Percentiles rank a stretch among this genome's conserved stretches.
Evolutionary conservation across 2,113 vertebrate genomes (phyloP).

Genomic region (Dipodomys merriami): DNA sequence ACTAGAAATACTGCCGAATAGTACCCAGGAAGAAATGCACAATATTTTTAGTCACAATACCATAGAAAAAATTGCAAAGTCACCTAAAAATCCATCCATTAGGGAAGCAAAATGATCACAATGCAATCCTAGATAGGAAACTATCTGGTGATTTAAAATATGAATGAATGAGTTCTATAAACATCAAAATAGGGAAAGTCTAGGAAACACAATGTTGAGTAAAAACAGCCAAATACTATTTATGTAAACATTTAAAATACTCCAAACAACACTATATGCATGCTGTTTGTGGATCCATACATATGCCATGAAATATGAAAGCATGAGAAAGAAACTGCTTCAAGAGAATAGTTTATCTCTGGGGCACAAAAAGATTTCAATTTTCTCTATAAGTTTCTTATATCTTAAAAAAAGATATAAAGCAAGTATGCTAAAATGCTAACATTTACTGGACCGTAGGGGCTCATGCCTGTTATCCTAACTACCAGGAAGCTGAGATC

Average conservation of each 20-base stretch:
- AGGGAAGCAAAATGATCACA: slow-evolving; percentile 21
- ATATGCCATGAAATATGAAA: background rate
- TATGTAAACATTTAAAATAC: slow-evolving; percentile 29
- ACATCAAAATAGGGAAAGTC: slow-evolving; percentile 35
- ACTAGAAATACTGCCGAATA: background rate
- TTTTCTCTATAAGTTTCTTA: slow-evolving; percentile 5
- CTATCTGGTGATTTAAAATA: slow-evolving; percentile 6
- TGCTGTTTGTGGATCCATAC: background rate
- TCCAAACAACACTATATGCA: background rate
- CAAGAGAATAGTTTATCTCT: background rate
- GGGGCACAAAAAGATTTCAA: background rate
- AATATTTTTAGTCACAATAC: background rate
- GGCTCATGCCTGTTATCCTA: too few relatives aligned
- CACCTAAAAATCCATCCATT: slow-evolving; percentile 3
- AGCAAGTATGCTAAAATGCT: slow-evolving; percentile 8
- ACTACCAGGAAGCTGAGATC: too few relatives aligned
- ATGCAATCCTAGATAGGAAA: slow-evolving; percentile 15
- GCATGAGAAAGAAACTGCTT: background rate
- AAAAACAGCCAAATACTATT: slow-evolving; percentile 51
- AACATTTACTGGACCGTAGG: background rate
- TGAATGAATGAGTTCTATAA: background rate
- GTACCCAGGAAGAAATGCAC: background rate
- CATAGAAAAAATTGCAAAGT: slow-evolving; percentile 23
- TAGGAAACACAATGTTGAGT: slow-evolving; percentile 31
- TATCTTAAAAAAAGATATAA: background rate